phyloP scores from a whole-genome alignment of 2,797 vertebrate genomes.

The Clarias fuscus region DNA sequence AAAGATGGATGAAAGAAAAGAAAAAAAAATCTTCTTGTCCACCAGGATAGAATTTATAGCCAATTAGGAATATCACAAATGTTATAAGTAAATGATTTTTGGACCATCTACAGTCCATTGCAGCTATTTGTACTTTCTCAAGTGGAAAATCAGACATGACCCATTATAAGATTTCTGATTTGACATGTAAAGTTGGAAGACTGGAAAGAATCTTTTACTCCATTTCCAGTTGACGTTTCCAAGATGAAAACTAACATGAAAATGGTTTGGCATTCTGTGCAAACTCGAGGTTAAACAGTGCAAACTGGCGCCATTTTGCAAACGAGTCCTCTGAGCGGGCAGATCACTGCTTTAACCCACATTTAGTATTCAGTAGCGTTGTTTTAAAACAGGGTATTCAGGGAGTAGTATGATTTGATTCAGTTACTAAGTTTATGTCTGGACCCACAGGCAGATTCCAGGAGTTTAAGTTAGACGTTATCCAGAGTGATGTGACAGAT shows the following conservation, averaged over 20 bases:
- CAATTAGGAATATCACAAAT: constrained; percentile 16
- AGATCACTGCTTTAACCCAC: background rate
- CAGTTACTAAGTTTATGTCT: background rate
- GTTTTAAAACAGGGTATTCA: background rate
- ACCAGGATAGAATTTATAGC: background rate
- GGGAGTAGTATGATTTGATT: background rate
- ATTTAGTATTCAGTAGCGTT: background rate
- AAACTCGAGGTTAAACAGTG: background rate
- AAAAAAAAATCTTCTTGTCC: background rate
- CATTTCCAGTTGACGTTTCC: background rate
- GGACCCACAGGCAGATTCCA: background rate
- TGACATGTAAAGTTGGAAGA: constrained; percentile 2
- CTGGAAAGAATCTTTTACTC: constrained; percentile 24
- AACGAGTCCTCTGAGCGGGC: background rate
- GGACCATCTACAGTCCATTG: background rate
- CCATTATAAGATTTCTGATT: background rate
- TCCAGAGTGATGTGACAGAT: background rate
- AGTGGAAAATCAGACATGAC: constrained; percentile 6
- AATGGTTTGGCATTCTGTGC: constrained; percentile 10
- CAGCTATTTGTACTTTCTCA: constrained; percentile 11
- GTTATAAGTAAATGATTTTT: background rate
- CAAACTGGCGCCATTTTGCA: constrained; percentile 6
- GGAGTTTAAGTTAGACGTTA: background rate
- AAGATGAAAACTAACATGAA: background rate
- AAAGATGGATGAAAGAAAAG: constrained; percentile 2